Conservation (phyloP, 1,140 invertebrate genomes). For the Dryas iulia region DNA sequence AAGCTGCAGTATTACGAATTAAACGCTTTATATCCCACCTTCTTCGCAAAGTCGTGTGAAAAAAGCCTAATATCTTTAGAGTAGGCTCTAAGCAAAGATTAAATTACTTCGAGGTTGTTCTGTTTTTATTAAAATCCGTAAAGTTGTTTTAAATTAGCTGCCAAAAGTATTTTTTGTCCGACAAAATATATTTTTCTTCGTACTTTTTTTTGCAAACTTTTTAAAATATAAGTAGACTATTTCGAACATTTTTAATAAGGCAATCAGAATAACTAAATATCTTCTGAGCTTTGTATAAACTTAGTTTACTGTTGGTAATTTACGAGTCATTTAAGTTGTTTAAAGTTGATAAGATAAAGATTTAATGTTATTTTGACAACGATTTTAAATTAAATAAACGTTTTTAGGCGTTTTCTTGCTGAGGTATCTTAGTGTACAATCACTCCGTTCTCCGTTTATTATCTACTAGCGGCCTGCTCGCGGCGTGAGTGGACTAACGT, state of each 20-base stretch:
- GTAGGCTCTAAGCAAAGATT: background rate
- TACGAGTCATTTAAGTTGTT: no score
- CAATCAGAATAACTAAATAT: background rate
- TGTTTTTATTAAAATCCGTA: conserved; percentile 11
- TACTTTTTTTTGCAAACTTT: background rate
- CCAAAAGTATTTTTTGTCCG: conserved; percentile 4
- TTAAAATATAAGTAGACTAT: conserved; percentile 2
- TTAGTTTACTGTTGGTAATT: background rate
- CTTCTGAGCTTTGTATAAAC: background rate
- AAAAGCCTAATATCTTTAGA: background rate
- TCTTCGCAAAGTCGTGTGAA: background rate
- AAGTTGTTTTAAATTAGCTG: conserved; percentile 11
- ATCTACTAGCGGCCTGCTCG: no score
- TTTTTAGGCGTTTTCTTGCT: no score
- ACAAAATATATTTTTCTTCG: background rate
- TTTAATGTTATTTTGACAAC: no score
- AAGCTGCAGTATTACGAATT: no score
- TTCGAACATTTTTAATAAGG: conserved; percentile 1
- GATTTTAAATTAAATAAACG: no score
- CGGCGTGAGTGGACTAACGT: no score
- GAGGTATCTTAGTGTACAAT: no score
- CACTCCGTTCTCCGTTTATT: no score
- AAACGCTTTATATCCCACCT: background rate
- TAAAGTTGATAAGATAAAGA: no score
- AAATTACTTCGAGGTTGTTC: conserved; percentile 12